Conservation (phyloP, 1,140 invertebrate species). For the Radopholus similis region DNA sequence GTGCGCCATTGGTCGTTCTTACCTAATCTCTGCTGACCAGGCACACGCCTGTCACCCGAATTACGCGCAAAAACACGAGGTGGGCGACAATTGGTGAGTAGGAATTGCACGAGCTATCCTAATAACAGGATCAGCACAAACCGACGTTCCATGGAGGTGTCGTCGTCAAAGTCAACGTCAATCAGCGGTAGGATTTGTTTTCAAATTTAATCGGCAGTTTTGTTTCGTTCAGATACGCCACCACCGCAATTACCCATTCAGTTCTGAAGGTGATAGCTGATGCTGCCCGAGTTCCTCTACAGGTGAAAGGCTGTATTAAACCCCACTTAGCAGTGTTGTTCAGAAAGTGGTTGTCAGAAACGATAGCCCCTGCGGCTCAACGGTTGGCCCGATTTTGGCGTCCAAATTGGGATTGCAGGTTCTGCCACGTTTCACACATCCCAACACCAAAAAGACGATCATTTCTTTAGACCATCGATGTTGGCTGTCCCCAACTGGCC, state of each 20-base stretch:
- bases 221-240: slow-evolving; percentile 56
- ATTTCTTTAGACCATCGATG: slow-evolving; percentile 60
- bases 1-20: slow-evolving; percentile 58
- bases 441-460: neutral
- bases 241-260: slow-evolving; percentile 62
- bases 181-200: slow-evolving; percentile 61
- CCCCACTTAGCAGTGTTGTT: neutral
- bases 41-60: slow-evolving; percentile 65
- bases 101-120: slow-evolving; percentile 9
- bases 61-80: slow-evolving; percentile 60
- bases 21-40: slow-evolving; percentile 62
- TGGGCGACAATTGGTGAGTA: slow-evolving; percentile 51
- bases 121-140: slow-evolving; percentile 54
- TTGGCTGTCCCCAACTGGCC: slow-evolving; percentile 63
- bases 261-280: slow-evolving; percentile 63
- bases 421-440: neutral
- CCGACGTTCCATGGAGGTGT: slow-evolving; percentile 59
- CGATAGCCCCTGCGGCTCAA: slow-evolving; percentile 62
- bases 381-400: slow-evolving; percentile 64
- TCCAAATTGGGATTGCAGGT: slow-evolving; percentile 61
- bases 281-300: slow-evolving; percentile 61
- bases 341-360: slow-evolving; percentile 64
- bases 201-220: neutral
- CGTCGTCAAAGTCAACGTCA: slow-evolving; percentile 64
- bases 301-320: slow-evolving; percentile 29